phyloP scores from a whole-genome alignment of 2,797 vertebrate species.

The Eutrigla gurnardus region DNA sequence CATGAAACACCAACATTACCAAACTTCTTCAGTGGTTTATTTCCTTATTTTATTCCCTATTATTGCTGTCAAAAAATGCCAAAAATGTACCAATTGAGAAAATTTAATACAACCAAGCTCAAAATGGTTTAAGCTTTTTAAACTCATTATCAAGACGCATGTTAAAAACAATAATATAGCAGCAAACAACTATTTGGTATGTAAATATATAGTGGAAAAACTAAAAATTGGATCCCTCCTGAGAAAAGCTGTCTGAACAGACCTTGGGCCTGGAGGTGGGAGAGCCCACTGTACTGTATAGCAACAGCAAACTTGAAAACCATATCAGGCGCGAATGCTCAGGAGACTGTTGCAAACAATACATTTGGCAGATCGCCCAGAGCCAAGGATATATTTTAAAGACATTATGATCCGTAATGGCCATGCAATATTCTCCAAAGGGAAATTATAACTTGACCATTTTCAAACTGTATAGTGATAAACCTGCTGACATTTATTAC shows the following conservation, averaged over 20 bases:
- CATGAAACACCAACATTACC: constrained; percentile 49
- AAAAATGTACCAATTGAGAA: background rate
- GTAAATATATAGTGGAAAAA: too few relatives aligned
- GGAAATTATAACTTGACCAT: background rate
- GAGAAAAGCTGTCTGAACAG: constrained; percentile 5
- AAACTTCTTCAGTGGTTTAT: constrained; percentile 24
- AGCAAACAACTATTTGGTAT: too few relatives aligned
- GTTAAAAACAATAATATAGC: background rate
- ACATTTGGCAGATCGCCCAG: background rate
- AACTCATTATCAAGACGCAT: constrained; percentile 11
- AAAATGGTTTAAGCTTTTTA: background rate
- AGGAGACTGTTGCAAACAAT: background rate
- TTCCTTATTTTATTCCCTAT: background rate
- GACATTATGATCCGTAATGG: background rate
- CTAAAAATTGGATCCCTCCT: too few relatives aligned
- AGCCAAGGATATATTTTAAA: background rate
- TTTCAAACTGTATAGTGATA: background rate
- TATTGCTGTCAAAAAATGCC: constrained; percentile 16
- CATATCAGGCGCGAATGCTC: constrained; percentile 9
- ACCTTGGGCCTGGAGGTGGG: background rate
- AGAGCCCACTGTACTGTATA: background rate
- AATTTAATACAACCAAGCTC: background rate
- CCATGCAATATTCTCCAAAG: background rate
- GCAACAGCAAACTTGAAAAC: constrained; percentile 20
- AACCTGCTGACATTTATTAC: background rate